Evolutionary conservation across 2,888 invertebrate genomes (phyloP), one percentile per base, ranked within the genome.

Genomic region (Panzeria rudis): DNA sequence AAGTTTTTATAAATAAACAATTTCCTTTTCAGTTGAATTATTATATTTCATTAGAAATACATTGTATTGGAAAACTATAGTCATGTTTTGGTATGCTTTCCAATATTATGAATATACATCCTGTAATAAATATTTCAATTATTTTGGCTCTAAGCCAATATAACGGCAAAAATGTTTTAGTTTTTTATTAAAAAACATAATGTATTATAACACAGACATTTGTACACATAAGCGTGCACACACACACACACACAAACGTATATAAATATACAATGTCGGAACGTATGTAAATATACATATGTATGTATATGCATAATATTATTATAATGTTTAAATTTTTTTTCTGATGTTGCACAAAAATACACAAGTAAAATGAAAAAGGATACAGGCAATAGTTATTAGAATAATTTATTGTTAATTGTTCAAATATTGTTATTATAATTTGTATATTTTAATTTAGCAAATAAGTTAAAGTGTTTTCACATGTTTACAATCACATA

Each of bases 101-200:
- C 52, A 54, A 56, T 78, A 73, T 61, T 59, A 73, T 78, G 50
- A 72, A 61, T 62, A 66, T 62, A 79, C 64, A 79, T 84, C 84
- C 84, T 75, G 84, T 84, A 79, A 84, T 84, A 79, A 79, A 79
- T 84, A 75, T 84, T 75, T 79, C 69, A 64, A 75, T 84, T 59
- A 54, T 75, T 71, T 79, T 84, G 84, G 84, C 84, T 71, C 15
- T 13, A 32, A 71, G 84, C 84, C 84, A 84, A 75, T 25, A 56
- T 6, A 50, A 47, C 25, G 75, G 82, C 50, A 72, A 72, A 83
- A 83, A 59, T 68, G 72, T 68, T 83, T 83, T 77, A 56, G 64
- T 66, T 83, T 69, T 75, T 82, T 62, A 71, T 62, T 41, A 32
- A 20, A 71, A 54, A 62, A 52, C 38, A 62, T 71, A 71, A 71